Percentiles rank a stretch among this genome's conserved stretches.
Evolutionary conservation across 2,888 invertebrate genomes (phyloP).

Genomic region (Axea sp.): DNA sequence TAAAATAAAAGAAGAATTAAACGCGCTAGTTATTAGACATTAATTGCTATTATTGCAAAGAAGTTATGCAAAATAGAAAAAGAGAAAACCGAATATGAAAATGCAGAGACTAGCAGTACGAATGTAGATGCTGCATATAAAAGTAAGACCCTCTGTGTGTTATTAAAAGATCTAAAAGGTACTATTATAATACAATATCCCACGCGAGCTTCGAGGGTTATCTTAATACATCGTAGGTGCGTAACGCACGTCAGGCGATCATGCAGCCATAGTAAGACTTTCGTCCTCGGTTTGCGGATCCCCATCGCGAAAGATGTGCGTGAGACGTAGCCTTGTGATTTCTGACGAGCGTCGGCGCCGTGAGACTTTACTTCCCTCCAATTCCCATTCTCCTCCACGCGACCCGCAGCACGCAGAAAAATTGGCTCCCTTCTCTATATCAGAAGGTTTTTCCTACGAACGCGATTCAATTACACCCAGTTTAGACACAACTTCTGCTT

Average conservation of each 20-base stretch:
- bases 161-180: slow-evolving; percentile 39
- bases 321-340: slow-evolving; percentile 58
- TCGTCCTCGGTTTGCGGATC: slow-evolving; percentile 50
- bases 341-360: slow-evolving; percentile 43
- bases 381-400: slow-evolving; percentile 42
- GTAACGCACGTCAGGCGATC: slow-evolving; percentile 44
- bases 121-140: slow-evolving; percentile 31
- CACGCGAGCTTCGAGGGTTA: slow-evolving; percentile 57
- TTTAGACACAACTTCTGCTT: slow-evolving; percentile 22
- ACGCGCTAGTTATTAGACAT: no score
- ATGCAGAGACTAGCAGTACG: neutral
- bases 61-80: no score
- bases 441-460: slow-evolving; percentile 32
- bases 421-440: slow-evolving; percentile 40
- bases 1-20: no score
- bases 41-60: no score
- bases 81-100: no score
- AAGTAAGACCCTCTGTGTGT: slow-evolving; percentile 2
- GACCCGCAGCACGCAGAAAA: slow-evolving; percentile 35
- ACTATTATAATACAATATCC: slow-evolving; percentile 54
- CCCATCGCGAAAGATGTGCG: slow-evolving; percentile 53
- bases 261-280: slow-evolving; percentile 55
- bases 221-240: slow-evolving; percentile 58
- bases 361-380: slow-evolving; percentile 52
- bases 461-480: slow-evolving; percentile 24